Base-by-base conservation (phyloP, 2,797 vertebrate species). In the Threskiornis aethiopicus region DNA sequence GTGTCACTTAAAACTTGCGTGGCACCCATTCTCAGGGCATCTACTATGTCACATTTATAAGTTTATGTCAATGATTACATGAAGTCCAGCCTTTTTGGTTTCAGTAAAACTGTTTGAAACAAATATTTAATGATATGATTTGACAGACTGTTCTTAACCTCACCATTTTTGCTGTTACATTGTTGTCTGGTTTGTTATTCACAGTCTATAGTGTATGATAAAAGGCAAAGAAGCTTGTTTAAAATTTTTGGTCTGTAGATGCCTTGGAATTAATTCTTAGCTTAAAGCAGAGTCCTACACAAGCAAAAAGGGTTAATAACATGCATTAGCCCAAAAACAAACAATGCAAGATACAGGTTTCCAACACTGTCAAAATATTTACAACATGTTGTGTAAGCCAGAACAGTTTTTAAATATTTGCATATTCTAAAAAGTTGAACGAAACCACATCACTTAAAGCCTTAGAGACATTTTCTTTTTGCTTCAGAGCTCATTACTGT, bases 321-420 rank as follows among this genome's bases (percentile, higher is more conserved):
- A 51, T 16, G 37, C 61, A 61, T 1, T 28, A 35, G 39, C 29
- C 19, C 55, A 25, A 84, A 86, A 72, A 2, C 73, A 47, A 79
- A 69, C 35, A 31, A 13, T 31, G 37, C 8, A 13, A 89, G 11
- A 94, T 16, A 58, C n/a, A 89, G 33, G 55, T 90, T 95, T 86
- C 76, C 65, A 91, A 79, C 17, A 55, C 24, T 62, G 72, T 29
- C 57, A 86, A 95, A 94, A 93, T 93, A 94, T 90, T 96, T 96
- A 91, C 55, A 90, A 9, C 9, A 35, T 6, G 19, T 41, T 59
- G 25, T 31, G 11, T 57, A 93, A 67, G 6, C 25, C 62, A 82
- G 51, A 78, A 49, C 8, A 79, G 39, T 59, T 92, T 92, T 73
- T 2, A 93, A 95, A 92, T 69, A 88, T 84, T 90, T 82, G 55